Base-by-base conservation (phyloP, 2,113 vertebrate species). In the Sapajus apella region DNA sequence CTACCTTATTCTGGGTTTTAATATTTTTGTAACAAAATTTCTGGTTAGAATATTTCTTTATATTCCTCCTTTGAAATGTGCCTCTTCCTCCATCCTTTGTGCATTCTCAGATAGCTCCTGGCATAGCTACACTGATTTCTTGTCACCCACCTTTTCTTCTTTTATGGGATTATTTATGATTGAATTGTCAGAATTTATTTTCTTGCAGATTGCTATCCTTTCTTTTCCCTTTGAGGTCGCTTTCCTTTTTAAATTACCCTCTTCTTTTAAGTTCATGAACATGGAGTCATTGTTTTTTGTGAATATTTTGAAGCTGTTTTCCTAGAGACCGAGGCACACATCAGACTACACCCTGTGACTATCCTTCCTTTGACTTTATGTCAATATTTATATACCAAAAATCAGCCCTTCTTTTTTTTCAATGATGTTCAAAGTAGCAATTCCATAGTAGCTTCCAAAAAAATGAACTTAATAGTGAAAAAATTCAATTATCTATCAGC, bases 121-220 rank as follows among this genome's bases (percentile, higher is more conserved):
- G 2, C 5, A 55, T 45, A 83, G 40, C 50, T 18, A 95, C 1
- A 32, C 10, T 76, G 37, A 87, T 84, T 50, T 90, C 66, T 79
- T 91, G 40, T 55, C 25, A 76, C 17, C 5, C 70, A 21, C 8
- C 55, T 83, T 90, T 83, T 86, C 43, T 88, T 95, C 56, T 82
- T 82, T 79, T 82, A 87, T 27, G 3, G 8, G n/a, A 95, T 86
- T 93, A 90, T 91, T 94, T 91, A 80, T 75, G 30, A 75, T 55
- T 87, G n/a, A 96, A 87, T 83, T 87, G 32, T 70, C 68, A 94
- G 88, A 94, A 86, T 92, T 95, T 92, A 68, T 94, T 96, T 96
- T 95, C 84, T 92, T 90, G 83, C 80, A 79, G 58, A 82, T 40
- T 58, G n/a, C 6, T 89, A 21, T 82, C 17, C 40, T 66, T 21